phyloP scores from a whole-genome alignment of 1,140 invertebrate species.

The Scaptomyza pallida region DNA sequence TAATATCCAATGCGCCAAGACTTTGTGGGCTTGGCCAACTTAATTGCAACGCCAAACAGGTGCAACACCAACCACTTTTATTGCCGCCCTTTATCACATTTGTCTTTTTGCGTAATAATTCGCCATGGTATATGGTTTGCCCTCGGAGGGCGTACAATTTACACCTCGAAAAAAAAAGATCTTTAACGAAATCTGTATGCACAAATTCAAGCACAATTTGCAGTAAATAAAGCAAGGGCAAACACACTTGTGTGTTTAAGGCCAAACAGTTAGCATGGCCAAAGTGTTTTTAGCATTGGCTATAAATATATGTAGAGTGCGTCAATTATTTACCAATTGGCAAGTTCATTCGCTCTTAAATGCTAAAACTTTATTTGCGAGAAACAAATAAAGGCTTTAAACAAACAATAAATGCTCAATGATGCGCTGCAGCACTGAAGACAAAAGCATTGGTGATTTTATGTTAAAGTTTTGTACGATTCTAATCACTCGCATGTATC shows the following conservation, averaged over 20 bases:
- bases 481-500: constrained; percentile 48
- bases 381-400: constrained; percentile 22
- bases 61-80: constrained; percentile 23
- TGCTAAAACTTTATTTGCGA: not conserved
- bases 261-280: constrained; percentile 44
- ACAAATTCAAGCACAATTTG: constrained; percentile 62
- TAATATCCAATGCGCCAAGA: constrained; percentile 27
- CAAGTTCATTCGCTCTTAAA: constrained; percentile 7
- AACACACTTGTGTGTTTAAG: constrained; percentile 45
- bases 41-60: constrained; percentile 62
- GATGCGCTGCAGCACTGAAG: not conserved
- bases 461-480: constrained; percentile 10
- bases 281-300: constrained; percentile 63
- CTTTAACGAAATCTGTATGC: constrained; percentile 31
- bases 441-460: not conserved
- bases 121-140: constrained; percentile 2
- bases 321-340: constrained; percentile 13
- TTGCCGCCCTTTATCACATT: constrained; percentile 19
- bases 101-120: constrained; percentile 41
- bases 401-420: not conserved
- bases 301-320: constrained; percentile 23
- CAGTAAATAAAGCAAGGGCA: constrained; percentile 71
- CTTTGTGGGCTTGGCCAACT: constrained; percentile 49
- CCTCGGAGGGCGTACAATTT: constrained; percentile 28
- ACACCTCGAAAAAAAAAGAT: not conserved